phyloP scores from a whole-genome alignment of 2,888 invertebrate species.

The Noctua fimbriata region DNA sequence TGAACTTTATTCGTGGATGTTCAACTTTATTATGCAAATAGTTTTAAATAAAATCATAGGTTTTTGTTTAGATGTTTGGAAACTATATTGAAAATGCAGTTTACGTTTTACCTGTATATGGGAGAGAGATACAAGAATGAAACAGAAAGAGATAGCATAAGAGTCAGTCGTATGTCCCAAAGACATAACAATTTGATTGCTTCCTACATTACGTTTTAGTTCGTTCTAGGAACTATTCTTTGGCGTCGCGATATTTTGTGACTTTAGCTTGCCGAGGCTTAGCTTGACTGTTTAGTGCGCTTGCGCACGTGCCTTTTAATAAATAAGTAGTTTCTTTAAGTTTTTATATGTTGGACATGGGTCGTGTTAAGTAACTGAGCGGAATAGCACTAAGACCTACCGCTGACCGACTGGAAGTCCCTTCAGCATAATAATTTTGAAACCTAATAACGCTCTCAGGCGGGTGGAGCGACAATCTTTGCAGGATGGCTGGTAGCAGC shows the following conservation, averaged over 20 bases:
- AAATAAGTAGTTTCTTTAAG: slow-evolving; percentile 29
- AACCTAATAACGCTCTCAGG: neutral
- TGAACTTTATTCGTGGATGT: neutral
- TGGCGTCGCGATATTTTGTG: slow-evolving; percentile 61
- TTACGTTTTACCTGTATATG: neutral
- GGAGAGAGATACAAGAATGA: neutral
- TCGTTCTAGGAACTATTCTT: slow-evolving; percentile 59
- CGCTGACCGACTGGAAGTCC: neutral
- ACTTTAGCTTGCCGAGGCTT: slow-evolving; percentile 47
- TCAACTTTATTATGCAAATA: neutral
- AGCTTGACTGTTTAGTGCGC: slow-evolving; percentile 18
- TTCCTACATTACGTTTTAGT: slow-evolving; percentile 55
- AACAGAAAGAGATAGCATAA: neutral
- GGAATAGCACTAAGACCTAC: neutral
- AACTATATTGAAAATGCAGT: neutral
- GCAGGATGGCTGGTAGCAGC: neutral
- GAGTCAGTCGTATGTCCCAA: slow-evolving; percentile 18
- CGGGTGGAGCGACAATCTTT: neutral
- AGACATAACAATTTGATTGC: slow-evolving; percentile 4
- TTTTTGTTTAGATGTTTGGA: neutral
- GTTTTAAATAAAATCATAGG: neutral
- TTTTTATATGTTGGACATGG: slow-evolving; percentile 23
- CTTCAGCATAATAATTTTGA: neutral
- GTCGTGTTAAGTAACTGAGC: neutral
- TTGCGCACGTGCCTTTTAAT: slow-evolving; percentile 20